Conservation (phyloP, 2,113 vertebrate genomes). For the Cyphomyrus plagiostoma region DNA sequence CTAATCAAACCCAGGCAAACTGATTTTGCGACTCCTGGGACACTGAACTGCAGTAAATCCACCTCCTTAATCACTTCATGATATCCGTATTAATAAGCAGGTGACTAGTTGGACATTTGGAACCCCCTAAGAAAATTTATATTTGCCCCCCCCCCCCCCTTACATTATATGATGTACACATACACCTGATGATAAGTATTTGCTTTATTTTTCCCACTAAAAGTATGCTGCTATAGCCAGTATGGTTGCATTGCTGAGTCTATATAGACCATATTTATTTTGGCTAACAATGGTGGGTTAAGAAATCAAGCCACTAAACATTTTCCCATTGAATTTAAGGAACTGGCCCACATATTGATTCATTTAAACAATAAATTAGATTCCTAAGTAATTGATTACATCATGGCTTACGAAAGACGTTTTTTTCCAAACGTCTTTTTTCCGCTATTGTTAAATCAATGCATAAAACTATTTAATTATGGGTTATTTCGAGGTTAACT, state of each 20-base stretch:
- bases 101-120: neutral
- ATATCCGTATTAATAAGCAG: neutral
- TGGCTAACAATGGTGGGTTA: neutral
- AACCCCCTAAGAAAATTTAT: neutral
- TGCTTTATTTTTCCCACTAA: neutral
- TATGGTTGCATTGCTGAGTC: neutral
- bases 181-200: neutral
- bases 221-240: neutral
- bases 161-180: neutral
- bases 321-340: neutral
- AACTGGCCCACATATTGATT: neutral
- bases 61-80: neutral
- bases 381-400: neutral
- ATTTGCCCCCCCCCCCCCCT: neutral
- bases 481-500: neutral
- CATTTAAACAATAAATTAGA: neutral
- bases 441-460: neutral
- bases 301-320: neutral
- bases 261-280: neutral
- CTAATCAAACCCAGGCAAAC: neutral
- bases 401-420: neutral
- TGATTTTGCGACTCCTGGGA: neutral
- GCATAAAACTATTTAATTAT: neutral
- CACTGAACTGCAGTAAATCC: neutral
- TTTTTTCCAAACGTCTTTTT: neutral